phyloP scores from a whole-genome alignment of 2,888 invertebrate species.

The Trichogramma evanescens region DNA sequence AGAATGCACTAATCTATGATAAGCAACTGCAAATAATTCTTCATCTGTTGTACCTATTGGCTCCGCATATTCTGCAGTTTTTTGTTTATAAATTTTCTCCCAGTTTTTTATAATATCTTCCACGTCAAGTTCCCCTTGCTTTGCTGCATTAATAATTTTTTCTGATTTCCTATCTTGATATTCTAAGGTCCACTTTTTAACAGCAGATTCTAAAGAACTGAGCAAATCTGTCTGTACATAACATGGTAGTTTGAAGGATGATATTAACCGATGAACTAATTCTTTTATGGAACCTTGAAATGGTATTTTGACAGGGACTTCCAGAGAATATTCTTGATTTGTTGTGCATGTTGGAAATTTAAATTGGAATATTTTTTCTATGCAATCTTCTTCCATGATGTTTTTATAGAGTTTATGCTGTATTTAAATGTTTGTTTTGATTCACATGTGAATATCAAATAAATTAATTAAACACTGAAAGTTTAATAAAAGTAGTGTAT shows the following conservation, averaged over 20 bases:
- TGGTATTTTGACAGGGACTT: conserved; percentile 60
- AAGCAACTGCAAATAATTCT: conserved; percentile 78
- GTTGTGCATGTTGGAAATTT: conserved; percentile 57
- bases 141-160: conserved; percentile 56
- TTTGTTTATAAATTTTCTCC: conserved; percentile 72
- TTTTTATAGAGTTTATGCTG: conserved; percentile 14
- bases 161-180: conserved; percentile 63
- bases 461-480: too few relatives aligned
- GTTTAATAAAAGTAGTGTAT: too few relatives aligned
- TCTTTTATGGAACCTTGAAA: conserved; percentile 56
- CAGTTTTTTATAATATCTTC: conserved; percentile 72
- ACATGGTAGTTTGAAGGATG: conserved; percentile 63
- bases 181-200: conserved; percentile 59
- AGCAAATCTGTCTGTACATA: conserved; percentile 61
- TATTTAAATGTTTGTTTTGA: background rate
- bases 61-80: conserved; percentile 78
- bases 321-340: conserved; percentile 52
- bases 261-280: conserved; percentile 59
- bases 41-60: conserved; percentile 76
- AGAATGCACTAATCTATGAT: conserved; percentile 76
- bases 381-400: conserved; percentile 34
- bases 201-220: conserved; percentile 57
- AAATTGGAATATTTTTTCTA: conserved; percentile 45
- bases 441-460: background rate
- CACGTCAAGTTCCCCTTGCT: conserved; percentile 59